These are phyloP conservation scores for Drosophila affinis DNA, from an alignment of 2,888 invertebrate species.

Conservation along the genomic window DNA sequence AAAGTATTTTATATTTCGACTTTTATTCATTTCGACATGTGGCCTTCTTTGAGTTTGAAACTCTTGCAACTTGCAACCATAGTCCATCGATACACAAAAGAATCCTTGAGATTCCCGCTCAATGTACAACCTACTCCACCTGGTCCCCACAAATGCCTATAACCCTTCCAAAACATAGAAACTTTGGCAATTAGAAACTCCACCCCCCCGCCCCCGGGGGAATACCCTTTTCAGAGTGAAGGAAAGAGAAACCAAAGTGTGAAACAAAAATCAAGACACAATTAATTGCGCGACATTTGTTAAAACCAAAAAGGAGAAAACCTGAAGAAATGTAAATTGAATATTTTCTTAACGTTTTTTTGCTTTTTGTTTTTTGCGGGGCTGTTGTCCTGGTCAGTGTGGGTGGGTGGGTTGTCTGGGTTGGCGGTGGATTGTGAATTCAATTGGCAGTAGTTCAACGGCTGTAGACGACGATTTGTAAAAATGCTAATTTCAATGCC, in stretches of 20 bases:
- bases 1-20: background rate
- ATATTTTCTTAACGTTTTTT: constrained; percentile 41
- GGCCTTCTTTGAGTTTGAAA: no score
- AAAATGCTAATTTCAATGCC: constrained; percentile 69
- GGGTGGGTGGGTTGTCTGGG: no score
- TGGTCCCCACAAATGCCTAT: background rate
- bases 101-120: background rate
- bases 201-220: no score
- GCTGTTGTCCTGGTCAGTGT: background rate
- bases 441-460: constrained; percentile 55
- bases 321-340: constrained; percentile 54
- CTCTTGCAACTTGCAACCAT: no score
- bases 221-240: constrained; percentile 34
- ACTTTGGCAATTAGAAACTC: constrained; percentile 69
- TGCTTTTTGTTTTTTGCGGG: background rate
- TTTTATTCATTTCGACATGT: no score
- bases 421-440: constrained; percentile 32
- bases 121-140: background rate
- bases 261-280: constrained; percentile 73
- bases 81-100: background rate
- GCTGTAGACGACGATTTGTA: constrained; percentile 66
- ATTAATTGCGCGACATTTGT: constrained; percentile 75
- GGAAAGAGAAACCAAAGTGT: constrained; percentile 59
- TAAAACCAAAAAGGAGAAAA: constrained; percentile 11
- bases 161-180: constrained; percentile 20